These are phyloP conservation scores for Pachyseris speciosa DNA, from an alignment of 64 coral and sea anemone genomes.

Conservation along the genomic window DNA sequence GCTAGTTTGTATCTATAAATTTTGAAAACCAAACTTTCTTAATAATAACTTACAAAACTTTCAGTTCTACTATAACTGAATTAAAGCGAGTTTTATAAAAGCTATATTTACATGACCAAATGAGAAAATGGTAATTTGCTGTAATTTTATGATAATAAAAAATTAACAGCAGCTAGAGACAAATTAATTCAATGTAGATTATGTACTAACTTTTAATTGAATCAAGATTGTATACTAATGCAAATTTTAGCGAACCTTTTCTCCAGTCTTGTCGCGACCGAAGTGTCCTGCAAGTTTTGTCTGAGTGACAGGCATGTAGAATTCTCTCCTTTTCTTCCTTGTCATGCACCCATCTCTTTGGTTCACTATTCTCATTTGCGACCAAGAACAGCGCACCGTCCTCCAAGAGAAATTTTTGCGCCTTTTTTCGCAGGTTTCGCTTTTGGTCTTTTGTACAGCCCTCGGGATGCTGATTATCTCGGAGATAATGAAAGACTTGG, in stretches of 20 bases:
- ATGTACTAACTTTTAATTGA: no score
- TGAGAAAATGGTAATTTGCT: no score
- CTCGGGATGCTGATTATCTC: no score
- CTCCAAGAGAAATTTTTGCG: background rate
- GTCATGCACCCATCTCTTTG: conserved; percentile 14
- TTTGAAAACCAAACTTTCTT: no score
- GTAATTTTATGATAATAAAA: no score
- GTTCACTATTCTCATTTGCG: conserved; percentile 11
- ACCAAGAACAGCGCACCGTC: conserved; percentile 11
- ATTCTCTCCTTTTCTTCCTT: conserved; percentile 3
- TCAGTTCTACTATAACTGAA: no score
- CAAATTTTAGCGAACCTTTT: background rate
- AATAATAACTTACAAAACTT: no score
- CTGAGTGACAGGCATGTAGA: conserved; percentile 32
- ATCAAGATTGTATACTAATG: background rate
- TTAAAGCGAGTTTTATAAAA: no score
- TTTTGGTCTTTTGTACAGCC: no score
- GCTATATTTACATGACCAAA: no score
- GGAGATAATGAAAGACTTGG: no score
- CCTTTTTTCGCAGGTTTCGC: conserved; percentile 18
- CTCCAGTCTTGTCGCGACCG: conserved; percentile 13
- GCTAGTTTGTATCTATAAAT: no score
- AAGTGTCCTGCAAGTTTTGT: conserved; percentile 47
- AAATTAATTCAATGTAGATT: background rate
- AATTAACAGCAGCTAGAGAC: background rate